Percentiles rank a stretch among this genome's conserved stretches.
phyloP scores from a whole-genome alignment of 1,140 invertebrate genomes.

The Chymomyza costata region DNA sequence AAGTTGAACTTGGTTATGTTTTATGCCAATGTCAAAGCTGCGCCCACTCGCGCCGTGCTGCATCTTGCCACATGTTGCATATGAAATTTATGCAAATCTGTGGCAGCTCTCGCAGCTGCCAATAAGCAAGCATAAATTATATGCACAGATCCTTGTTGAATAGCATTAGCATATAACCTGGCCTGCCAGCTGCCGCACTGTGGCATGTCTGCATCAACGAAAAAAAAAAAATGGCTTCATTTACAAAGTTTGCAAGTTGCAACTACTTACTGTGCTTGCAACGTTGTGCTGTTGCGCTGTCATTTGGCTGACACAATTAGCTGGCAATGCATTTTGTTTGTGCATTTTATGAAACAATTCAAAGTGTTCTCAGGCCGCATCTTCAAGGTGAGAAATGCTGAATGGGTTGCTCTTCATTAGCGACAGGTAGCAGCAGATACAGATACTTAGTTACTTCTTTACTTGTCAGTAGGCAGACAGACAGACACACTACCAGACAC shows the following conservation, averaged over 20 bases:
- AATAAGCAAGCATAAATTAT: slow-evolving; percentile 71
- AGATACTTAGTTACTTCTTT: too few species aligned
- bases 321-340: slow-evolving; percentile 43
- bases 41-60: slow-evolving; percentile 43
- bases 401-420: not conserved
- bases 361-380: slow-evolving; percentile 68
- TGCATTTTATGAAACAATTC: slow-evolving; percentile 72
- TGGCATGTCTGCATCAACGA: slow-evolving; percentile 17
- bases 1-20: slow-evolving; percentile 35
- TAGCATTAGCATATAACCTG: slow-evolving; percentile 70
- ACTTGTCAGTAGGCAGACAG: too few species aligned
- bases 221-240: slow-evolving; percentile 32
- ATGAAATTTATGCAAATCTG: slow-evolving; percentile 68
- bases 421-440: too few species aligned
- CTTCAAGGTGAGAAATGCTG: slow-evolving; percentile 9
- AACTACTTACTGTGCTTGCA: slow-evolving; percentile 5
- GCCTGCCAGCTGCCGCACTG: slow-evolving; percentile 25
- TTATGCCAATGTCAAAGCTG: slow-evolving; percentile 39
- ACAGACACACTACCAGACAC: too few species aligned
- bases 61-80: slow-evolving; percentile 57
- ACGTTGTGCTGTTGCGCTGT: slow-evolving; percentile 33
- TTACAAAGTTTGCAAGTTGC: too few species aligned
- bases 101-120: slow-evolving; percentile 42
- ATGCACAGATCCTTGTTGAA: slow-evolving; percentile 63
- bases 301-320: slow-evolving; percentile 66